Evolutionary conservation across 2,797 vertebrate genomes (phyloP), one percentile per base, ranked within the genome.

Genomic region (Salmo trutta): DNA sequence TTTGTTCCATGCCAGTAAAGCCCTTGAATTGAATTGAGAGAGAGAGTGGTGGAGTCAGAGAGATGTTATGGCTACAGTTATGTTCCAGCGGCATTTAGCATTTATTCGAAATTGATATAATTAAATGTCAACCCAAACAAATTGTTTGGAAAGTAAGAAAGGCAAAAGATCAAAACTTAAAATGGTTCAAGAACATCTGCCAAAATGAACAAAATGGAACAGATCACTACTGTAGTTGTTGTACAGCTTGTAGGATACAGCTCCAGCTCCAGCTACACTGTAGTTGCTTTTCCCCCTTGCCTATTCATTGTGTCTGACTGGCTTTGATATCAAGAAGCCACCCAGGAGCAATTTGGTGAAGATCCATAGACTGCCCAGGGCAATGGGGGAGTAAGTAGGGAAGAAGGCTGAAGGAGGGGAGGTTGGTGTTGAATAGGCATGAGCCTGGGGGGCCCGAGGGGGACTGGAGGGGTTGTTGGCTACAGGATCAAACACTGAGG

Each of bases 401-500:
- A 14, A 12, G 41, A 47, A 87, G 79, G 51, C 79, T 78, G 41
- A 14, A 10, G 41, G 41, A 47, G 41, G 41, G 41, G 80, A 62
- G 79, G 84, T 84, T 84, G 83, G 65, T 86, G 87, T 88, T 93
- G 90, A 93, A 93, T 91, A 92, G 86, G 83, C 88, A 93, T 92
- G 88, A 92, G 89, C 83, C 81, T 85, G 41, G 83, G 87, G 85
- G 85, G 88, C 88, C 89, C 77, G 79, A 0, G 36, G 36, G 51
- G 68, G 62, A 27, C 41, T 62, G 66, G 56, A 27, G 21, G 71
- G 70, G 19, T 47, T 15, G 85, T 84, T 93, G 90, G 90, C 87
- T 90, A 82, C 79, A 74, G 89, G 90, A 93, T 95, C 93, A 93
- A 94, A 94, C 87, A 73, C 81, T 81, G 81, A 85, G 82, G 86